Evolutionary conservation across 2,797 vertebrate genomes (phyloP), one percentile per base, ranked within the genome.

Genomic region (Anas bahamensis): DNA sequence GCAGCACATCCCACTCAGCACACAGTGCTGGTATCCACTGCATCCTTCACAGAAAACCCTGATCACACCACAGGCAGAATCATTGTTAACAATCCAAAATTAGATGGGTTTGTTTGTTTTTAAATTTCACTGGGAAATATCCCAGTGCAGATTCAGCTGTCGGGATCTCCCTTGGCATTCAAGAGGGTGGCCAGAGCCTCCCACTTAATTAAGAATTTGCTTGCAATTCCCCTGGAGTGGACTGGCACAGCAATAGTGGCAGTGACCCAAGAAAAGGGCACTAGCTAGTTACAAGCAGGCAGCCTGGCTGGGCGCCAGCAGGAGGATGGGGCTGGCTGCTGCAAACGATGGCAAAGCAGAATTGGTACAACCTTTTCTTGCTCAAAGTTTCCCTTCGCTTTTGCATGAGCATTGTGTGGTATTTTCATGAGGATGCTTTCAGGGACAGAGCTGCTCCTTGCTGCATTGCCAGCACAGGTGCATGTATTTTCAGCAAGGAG

Each of bases 261-360:
- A 97, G 87, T 59, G 91, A 96, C 95, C 91, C 96, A 94, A 91
- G 96, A 89, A 93, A 73, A 79, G 72, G 96, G 96, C 61, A 88
- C 79, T 48, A 85, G 73, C 9, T 59, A 39, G 53, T 64, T 59
- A 64, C 95, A 91, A 86, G 75, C 84, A 74, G 94, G 90, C 86
- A 95, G 87, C 65, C 80, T 94, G 96, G 97, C 96, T 2, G 4
- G 17, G 15, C 80, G 95, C 97, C 97, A 94, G 89, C 5, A 1
- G 37, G 37, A 91, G 69, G 24, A 73, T 66, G 81, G 52, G n/a
- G 42, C 11, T 29, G 46, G 60, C 52, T 4, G 1, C 56, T 3
- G 3, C 2, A 2, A 63, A 17, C 60, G 1, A 44, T 0, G 4
- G 68, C 48, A 61, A 39, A 60, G 70, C 41, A 17, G 70, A 70